Conservation (phyloP, 2,113 vertebrate genomes). For the Rhinoptilus africanus region DNA sequence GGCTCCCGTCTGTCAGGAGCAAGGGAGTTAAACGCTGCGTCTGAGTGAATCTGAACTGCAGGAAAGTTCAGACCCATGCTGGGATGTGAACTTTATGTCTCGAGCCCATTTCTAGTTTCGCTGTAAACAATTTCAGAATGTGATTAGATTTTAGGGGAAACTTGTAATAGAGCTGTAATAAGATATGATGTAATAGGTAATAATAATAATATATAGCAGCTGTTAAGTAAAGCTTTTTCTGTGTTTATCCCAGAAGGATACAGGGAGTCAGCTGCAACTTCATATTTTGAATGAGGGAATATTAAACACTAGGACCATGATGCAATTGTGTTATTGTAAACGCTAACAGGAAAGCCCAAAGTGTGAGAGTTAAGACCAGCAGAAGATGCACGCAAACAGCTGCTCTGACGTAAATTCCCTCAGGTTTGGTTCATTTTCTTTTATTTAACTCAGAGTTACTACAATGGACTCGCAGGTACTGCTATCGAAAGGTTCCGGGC, state of each 20-base stretch:
- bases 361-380: constrained; percentile 53
- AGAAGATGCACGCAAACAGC: constrained; percentile 37
- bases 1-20: neutral
- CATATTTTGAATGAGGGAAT: constrained; percentile 58
- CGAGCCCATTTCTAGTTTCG: neutral
- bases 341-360: neutral
- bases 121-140: constrained; percentile 66
- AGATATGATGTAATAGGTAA: constrained; percentile 71
- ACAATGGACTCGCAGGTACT: neutral
- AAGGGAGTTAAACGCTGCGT: constrained; percentile 38
- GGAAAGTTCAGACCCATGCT: constrained; percentile 54
- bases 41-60: constrained; percentile 12
- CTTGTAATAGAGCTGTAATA: constrained; percentile 64
- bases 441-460: neutral
- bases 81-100: constrained; percentile 56
- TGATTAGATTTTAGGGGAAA: constrained; percentile 68
- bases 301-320: constrained; percentile 49
- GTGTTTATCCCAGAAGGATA: constrained; percentile 57
- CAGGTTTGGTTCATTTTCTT: neutral
- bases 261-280: constrained; percentile 66
- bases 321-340: constrained; percentile 51
- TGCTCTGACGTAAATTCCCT: constrained; percentile 40
- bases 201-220: constrained; percentile 71
- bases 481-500: neutral
- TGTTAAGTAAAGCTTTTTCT: constrained; percentile 62